Conservation (phyloP, 2,797 vertebrate species). For the Diplodus puntazzo region DNA sequence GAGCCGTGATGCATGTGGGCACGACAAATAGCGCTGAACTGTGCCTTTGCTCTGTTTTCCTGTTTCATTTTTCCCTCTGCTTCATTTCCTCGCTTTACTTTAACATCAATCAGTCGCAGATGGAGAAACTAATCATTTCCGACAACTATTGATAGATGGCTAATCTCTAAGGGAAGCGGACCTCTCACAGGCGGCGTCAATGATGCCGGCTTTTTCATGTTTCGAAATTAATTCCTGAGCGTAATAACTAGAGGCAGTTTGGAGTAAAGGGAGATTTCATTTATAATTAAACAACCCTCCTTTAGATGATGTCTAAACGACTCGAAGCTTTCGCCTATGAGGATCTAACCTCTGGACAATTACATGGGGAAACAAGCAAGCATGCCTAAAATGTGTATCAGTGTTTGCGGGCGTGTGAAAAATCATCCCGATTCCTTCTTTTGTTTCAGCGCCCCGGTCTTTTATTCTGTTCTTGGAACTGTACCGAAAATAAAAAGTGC, state of each 20-base stretch:
- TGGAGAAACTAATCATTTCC: conserved; percentile 75
- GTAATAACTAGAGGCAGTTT: conserved; percentile 71
- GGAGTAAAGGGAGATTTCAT: conserved; percentile 63
- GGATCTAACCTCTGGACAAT: conserved; percentile 61
- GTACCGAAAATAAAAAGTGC: conserved; percentile 41
- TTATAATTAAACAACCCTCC: conserved; percentile 76
- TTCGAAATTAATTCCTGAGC: conserved; percentile 75
- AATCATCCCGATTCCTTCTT: conserved; percentile 1
- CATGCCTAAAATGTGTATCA: conserved; percentile 17
- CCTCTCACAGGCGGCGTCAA: conserved; percentile 62
- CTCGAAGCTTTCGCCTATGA: conserved; percentile 53
- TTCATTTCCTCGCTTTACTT: conserved; percentile 58
- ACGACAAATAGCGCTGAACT: conserved; percentile 57
- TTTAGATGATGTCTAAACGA: conserved; percentile 65
- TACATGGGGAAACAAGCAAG: conserved; percentile 16
- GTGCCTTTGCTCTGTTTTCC: conserved; percentile 47
- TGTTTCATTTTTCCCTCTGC: conserved; percentile 13
- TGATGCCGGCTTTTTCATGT: conserved; percentile 75
- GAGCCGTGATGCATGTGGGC: conserved; percentile 58
- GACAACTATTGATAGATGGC: conserved; percentile 72
- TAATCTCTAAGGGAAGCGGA: conserved; percentile 75
- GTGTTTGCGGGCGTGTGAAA: conserved; percentile 12
- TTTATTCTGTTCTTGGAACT: conserved; percentile 40
- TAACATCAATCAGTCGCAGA: conserved; percentile 69
- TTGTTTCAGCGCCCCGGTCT: conserved; percentile 23